These are phyloP conservation scores for Rhinopithecus roxellana DNA, from an alignment of 2,113 vertebrate genomes.

Conservation along the genomic window DNA sequence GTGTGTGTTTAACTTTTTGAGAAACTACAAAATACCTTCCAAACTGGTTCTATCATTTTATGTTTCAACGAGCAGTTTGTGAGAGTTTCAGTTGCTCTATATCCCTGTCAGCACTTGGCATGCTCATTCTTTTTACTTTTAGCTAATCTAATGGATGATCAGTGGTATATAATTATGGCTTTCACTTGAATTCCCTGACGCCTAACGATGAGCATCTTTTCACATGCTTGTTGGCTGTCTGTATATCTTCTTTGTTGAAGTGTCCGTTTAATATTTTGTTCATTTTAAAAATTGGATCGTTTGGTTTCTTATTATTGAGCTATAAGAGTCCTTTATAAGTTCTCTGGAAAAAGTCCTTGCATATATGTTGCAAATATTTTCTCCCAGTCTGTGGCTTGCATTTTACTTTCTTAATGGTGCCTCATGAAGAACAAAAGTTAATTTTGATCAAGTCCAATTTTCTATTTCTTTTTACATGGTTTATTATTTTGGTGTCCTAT, in stretches of 20 bases:
- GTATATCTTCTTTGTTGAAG: neutral
- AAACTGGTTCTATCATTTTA: neutral
- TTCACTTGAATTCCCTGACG: conserved; percentile 27
- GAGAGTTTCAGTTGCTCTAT: neutral
- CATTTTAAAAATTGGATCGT: neutral
- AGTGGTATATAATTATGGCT: neutral
- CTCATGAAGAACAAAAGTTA: neutral
- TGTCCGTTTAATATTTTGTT: neutral
- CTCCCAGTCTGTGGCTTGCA: neutral
- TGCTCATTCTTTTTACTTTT: neutral
- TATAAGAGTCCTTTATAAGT: neutral
- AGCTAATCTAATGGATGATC: neutral
- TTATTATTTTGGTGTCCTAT: neutral
- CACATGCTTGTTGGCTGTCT: neutral
- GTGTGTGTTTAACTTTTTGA: neutral
- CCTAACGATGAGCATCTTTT: neutral
- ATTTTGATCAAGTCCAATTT: neutral
- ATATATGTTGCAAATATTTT: conserved; percentile 8
- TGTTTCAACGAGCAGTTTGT: neutral
- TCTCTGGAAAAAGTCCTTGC: conserved; percentile 3
- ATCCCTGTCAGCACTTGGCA: neutral
- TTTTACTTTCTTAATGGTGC: conserved; percentile 5
- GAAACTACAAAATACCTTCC: neutral
- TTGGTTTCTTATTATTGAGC: neutral
- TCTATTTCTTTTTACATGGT: neutral